Percentiles rank a stretch among this genome's conserved stretches.
phyloP scores from a whole-genome alignment of 2,797 vertebrate genomes.

The Phaenicophaeus curvirostris region DNA sequence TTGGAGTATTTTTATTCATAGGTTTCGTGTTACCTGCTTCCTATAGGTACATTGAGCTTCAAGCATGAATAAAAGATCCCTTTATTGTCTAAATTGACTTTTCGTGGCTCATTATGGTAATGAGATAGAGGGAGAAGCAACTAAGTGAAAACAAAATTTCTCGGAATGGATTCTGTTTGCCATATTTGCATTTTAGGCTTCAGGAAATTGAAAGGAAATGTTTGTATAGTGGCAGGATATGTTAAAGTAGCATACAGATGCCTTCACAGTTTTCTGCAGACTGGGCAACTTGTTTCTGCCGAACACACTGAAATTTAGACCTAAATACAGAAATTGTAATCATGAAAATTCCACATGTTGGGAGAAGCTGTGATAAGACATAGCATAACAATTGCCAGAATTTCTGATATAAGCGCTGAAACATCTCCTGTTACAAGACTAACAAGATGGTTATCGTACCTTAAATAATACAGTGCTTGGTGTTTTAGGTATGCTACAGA shows the following conservation, averaged over 20 bases:
- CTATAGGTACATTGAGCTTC: not conserved
- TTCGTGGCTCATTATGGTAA: constrained; percentile 27
- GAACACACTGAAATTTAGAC: not conserved
- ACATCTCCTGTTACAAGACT: not conserved
- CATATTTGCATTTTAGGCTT: not conserved
- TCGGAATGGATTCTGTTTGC: constrained; percentile 11
- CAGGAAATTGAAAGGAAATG: constrained; percentile 33
- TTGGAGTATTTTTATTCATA: not conserved
- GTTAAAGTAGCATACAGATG: not conserved
- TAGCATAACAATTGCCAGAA: not conserved
- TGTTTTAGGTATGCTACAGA: not conserved
- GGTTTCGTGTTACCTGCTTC: constrained; percentile 19
- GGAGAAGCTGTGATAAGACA: not conserved
- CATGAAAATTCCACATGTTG: not conserved
- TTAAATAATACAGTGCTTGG: accelerated
- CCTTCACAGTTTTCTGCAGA: constrained; percentile 34
- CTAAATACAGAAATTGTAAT: not conserved
- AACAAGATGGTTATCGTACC: not conserved
- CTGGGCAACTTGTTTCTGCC: not conserved
- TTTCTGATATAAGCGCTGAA: not conserved
- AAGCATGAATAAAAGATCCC: not conserved
- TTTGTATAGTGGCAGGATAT: constrained; percentile 10
- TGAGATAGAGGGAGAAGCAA: not conserved
- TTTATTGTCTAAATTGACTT: constrained; percentile 13
- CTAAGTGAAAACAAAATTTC: not conserved